phyloP scores from a whole-genome alignment of 2,797 vertebrate genomes.

The Lophotriccus pileatus region DNA sequence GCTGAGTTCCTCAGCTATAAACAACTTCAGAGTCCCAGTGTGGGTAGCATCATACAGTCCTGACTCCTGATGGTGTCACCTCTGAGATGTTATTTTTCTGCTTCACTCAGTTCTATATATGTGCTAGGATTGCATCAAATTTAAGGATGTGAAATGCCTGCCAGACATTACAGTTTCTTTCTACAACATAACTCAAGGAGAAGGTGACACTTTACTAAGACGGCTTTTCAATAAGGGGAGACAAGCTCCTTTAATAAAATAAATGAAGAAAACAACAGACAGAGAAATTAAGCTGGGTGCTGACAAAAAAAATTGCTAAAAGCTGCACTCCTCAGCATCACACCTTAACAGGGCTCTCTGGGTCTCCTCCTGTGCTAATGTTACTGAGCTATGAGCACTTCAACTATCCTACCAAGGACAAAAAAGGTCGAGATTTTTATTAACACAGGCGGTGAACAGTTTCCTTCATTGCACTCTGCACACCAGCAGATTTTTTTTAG shows the following conservation, averaged over 20 bases:
- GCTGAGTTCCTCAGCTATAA: background rate
- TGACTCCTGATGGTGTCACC: background rate
- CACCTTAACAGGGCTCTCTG: background rate
- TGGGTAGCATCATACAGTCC: background rate
- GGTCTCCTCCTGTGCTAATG: background rate
- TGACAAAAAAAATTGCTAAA: background rate
- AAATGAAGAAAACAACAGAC: background rate
- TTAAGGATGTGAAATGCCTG: constrained; percentile 37
- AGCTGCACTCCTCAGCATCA: background rate
- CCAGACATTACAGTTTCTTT: constrained; percentile 31
- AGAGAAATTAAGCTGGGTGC: background rate
- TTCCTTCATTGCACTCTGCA: background rate
- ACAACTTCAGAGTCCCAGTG: background rate
- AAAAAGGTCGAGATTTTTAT: background rate
- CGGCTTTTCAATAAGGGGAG: background rate
- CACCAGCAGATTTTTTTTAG: background rate
- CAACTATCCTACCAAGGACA: background rate
- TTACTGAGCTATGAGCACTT: background rate
- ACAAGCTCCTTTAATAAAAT: constrained; percentile 43
- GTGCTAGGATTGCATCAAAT: background rate
- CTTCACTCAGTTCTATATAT: background rate
- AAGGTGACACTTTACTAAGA: background rate
- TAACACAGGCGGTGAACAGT: background rate
- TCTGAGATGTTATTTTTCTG: background rate
- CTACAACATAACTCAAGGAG: constrained; percentile 23